phyloP scores from a whole-genome alignment of 2,113 vertebrate genomes.

The Neogobius melanostomus region DNA sequence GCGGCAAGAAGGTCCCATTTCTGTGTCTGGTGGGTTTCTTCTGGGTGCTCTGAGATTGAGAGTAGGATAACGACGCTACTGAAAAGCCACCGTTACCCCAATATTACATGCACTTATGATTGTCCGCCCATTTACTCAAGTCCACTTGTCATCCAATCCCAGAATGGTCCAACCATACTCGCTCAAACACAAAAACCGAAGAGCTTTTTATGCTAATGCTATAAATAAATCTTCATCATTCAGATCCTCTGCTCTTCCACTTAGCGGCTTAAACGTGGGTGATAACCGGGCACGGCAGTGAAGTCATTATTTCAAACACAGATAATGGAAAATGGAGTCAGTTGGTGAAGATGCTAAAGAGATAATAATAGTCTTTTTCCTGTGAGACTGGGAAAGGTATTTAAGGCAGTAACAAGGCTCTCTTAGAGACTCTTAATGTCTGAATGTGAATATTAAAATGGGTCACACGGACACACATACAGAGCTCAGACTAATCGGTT shows the following conservation, averaged over 20 bases:
- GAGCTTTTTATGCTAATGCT: too few species aligned
- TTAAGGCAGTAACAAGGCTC: background rate
- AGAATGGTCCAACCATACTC: too few species aligned
- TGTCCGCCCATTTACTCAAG: too few species aligned
- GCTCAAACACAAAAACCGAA: too few species aligned
- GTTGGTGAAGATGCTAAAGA: background rate
- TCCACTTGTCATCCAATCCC: too few species aligned
- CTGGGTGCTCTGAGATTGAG: too few species aligned
- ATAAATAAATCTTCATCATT: background rate
- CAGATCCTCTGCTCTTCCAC: background rate
- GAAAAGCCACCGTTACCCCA: too few species aligned
- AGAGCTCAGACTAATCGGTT: too few species aligned
- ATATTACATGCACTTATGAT: too few species aligned
- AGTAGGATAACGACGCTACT: too few species aligned
- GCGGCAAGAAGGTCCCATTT: too few species aligned
- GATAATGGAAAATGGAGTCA: background rate
- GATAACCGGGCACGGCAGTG: background rate
- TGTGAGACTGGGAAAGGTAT: background rate
- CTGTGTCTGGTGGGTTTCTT: too few species aligned
- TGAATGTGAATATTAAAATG: background rate
- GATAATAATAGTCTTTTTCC: background rate
- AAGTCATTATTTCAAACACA: background rate
- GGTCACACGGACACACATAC: background rate
- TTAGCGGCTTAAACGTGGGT: background rate
- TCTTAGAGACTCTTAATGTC: background rate